Percentiles rank a stretch among this genome's conserved stretches.
Evolutionary conservation across 2,113 vertebrate species (phyloP).

Genomic region (Lampris incognitus): DNA sequence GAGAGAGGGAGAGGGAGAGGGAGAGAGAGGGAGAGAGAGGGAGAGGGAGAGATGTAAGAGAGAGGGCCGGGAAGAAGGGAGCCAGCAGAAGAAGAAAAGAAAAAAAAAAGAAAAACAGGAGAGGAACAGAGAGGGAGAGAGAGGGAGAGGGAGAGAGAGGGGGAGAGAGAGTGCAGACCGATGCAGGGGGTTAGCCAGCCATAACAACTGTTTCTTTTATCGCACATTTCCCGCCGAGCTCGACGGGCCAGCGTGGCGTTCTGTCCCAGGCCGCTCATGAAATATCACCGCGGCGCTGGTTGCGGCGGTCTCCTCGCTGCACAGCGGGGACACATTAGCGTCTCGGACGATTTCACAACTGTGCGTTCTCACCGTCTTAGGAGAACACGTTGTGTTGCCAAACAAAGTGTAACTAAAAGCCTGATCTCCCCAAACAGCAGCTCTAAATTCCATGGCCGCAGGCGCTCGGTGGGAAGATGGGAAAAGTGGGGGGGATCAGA

Average conservation of each 20-base stretch:
- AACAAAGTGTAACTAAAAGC: slow-evolving; percentile 69
- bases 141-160: not conserved
- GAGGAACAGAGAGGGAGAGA: no score
- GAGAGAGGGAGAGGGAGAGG: not conserved
- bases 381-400: slow-evolving; percentile 68
- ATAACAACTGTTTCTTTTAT: slow-evolving; percentile 51
- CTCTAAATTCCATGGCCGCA: slow-evolving; percentile 60
- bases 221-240: slow-evolving; percentile 48
- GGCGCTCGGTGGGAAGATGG: slow-evolving; percentile 30
- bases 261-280: slow-evolving; percentile 41
- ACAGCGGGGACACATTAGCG: slow-evolving; percentile 29
- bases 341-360: slow-evolving; percentile 58
- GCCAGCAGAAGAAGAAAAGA: no score
- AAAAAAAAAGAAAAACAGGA: no score
- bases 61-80: not conserved
- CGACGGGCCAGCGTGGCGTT: slow-evolving; percentile 22
- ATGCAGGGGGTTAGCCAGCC: not conserved
- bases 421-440: slow-evolving; percentile 36
- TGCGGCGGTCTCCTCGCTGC: no score
- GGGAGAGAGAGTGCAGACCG: not conserved
- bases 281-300: slow-evolving; percentile 47
- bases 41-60: not conserved
- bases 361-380: slow-evolving; percentile 45
- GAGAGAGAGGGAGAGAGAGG: not conserved
- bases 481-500: slow-evolving; percentile 12